A percentile compares a stretch with the other conserved stretches of the same genome.
phyloP scores from a whole-genome alignment of 2,113 vertebrate species.

The Motacilla alba region DNA sequence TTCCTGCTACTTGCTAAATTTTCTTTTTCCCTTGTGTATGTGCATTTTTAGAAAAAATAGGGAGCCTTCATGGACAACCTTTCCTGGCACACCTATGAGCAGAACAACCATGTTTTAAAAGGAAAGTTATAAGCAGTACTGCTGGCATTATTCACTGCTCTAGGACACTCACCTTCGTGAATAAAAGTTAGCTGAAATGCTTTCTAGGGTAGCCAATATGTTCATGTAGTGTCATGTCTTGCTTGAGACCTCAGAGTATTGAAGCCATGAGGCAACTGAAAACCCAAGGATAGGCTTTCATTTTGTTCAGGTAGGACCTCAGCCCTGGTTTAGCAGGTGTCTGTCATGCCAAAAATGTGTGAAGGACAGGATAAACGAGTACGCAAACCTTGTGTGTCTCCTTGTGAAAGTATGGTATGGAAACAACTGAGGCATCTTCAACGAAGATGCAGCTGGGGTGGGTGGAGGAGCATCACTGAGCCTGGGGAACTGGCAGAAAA shows the following conservation, averaged over 20 bases:
- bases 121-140: neutral
- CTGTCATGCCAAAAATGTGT: neutral
- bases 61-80: neutral
- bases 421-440: neutral
- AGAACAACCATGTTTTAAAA: neutral
- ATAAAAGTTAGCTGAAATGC: neutral
- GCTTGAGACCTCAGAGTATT: neutral
- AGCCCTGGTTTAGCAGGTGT: neutral
- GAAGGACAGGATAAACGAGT: neutral
- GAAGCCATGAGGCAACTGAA: neutral
- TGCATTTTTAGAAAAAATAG: neutral
- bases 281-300: neutral
- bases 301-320: neutral
- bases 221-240: neutral
- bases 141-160: neutral
- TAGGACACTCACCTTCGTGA: neutral
- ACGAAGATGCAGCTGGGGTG: neutral
- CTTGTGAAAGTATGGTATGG: neutral
- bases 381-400: neutral
- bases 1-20: neutral
- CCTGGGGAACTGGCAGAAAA: neutral
- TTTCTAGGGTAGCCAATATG: neutral
- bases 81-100: neutral
- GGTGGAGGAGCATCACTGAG: neutral
- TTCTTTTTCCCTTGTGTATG: neutral